phyloP scores from a whole-genome alignment of 2,888 invertebrate genomes.

The Agrochola macilenta region DNA sequence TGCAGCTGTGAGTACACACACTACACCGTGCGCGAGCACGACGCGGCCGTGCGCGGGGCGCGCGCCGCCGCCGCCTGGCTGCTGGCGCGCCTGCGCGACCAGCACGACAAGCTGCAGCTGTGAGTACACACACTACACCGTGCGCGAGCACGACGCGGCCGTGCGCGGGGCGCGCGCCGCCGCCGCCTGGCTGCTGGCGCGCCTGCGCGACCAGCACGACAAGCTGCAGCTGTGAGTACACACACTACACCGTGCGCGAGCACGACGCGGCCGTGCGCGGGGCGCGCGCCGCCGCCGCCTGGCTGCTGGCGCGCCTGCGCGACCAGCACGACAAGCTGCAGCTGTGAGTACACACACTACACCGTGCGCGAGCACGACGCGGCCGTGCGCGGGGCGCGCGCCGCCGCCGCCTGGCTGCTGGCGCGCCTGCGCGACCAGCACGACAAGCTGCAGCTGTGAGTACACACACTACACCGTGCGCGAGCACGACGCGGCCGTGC shows the following conservation, averaged over 20 bases:
- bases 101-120: slow-evolving; percentile 73
- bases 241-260: slow-evolving; percentile 2
- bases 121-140: slow-evolving; percentile 68
- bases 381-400: slow-evolving; percentile 27
- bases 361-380: slow-evolving; percentile 36
- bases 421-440: slow-evolving; percentile 70
- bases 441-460: slow-evolving; percentile 74
- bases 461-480: background rate
- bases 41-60: slow-evolving; percentile 36
- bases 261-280: slow-evolving; percentile 44
- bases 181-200: slow-evolving; percentile 51
- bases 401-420: slow-evolving; percentile 62
- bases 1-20: slow-evolving; percentile 74
- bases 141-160: slow-evolving; percentile 33
- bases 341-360: slow-evolving; percentile 73
- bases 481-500: slow-evolving; percentile 46
- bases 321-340: slow-evolving; percentile 70
- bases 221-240: slow-evolving; percentile 74
- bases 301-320: slow-evolving; percentile 66
- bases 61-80: slow-evolving; percentile 62
- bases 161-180: slow-evolving; percentile 53
- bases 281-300: slow-evolving; percentile 58
- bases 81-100: slow-evolving; percentile 64
- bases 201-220: slow-evolving; percentile 71
- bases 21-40: slow-evolving; percentile 35